phyloP scores from a whole-genome alignment of 1,140 invertebrate genomes.

The Bilobella aurantiaca region DNA sequence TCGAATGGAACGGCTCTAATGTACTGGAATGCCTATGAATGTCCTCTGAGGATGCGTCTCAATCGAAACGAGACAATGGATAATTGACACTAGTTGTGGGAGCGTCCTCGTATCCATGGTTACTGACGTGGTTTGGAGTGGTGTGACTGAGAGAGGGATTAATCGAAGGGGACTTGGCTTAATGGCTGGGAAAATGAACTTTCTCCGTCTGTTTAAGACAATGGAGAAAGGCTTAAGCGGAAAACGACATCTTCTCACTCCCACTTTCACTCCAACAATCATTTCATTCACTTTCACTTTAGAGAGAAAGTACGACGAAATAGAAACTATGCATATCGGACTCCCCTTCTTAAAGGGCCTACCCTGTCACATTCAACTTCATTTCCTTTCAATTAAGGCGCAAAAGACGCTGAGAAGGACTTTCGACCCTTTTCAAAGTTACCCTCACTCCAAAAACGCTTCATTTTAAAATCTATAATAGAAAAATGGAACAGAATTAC shows the following conservation, averaged over 20 bases:
- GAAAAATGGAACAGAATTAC: no score
- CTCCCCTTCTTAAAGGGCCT: no score
- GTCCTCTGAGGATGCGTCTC: not conserved
- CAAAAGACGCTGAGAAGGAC: no score
- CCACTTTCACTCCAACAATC: not conserved
- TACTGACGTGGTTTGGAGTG: constrained; percentile 4
- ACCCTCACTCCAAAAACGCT: not conserved
- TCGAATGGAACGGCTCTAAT: no score
- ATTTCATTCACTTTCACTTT: not conserved
- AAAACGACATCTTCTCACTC: not conserved
- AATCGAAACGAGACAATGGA: not conserved
- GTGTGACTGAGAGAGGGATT: constrained; percentile 1
- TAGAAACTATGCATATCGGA: no score
- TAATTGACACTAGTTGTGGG: not conserved
- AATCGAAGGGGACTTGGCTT: constrained; percentile 20
- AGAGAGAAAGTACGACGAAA: no score
- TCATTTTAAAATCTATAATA: not conserved
- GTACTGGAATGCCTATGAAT: not conserved
- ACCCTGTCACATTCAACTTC: constrained; percentile 3
- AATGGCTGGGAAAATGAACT: constrained; percentile 35
- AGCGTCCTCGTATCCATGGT: not conserved
- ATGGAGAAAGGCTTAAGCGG: no score
- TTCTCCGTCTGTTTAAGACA: constrained; percentile 16
- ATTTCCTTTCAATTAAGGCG: not conserved
- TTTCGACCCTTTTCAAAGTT: no score